These are phyloP conservation scores for Oriolus oriolus DNA, from an alignment of 2,113 vertebrate species.

Conservation along the genomic window DNA sequence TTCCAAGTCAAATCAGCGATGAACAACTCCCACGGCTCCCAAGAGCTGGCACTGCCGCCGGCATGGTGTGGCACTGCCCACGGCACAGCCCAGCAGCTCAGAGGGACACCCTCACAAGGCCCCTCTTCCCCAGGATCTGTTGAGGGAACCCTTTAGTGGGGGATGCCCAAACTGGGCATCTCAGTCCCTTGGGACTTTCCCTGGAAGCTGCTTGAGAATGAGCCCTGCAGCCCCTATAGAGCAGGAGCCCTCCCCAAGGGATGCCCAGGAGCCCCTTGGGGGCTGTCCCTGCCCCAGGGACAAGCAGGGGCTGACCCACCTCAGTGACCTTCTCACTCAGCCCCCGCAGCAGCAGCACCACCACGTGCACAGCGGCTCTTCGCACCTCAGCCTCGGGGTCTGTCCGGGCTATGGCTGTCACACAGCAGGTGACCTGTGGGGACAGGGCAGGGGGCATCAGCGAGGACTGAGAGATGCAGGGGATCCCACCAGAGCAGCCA, in stretches of 20 bases:
- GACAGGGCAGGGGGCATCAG: not conserved
- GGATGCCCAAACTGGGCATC: not conserved
- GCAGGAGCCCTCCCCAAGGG: fast-evolving
- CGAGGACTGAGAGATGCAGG: fast-evolving
- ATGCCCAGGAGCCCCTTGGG: not conserved
- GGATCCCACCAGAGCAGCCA: fast-evolving
- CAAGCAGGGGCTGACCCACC: conserved; percentile 65
- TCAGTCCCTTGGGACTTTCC: not conserved
- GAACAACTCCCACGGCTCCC: not conserved
- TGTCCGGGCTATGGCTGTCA: conserved; percentile 80
- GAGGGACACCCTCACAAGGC: fast-evolving
- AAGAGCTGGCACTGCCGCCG: not conserved
- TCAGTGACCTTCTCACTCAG: conserved; percentile 85
- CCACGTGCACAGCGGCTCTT: conserved; percentile 87
- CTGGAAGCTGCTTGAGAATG: not conserved
- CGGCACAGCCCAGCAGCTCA: not conserved
- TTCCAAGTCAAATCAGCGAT: not conserved
- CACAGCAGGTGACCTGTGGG: conserved; percentile 70
- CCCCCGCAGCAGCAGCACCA: conserved; percentile 84
- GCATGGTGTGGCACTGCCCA: not conserved
- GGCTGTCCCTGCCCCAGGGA: not conserved
- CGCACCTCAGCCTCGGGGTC: conserved; percentile 85
- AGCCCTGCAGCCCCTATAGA: fast-evolving
- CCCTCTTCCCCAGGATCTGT: not conserved
- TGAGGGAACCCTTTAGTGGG: not conserved